phyloP scores from a whole-genome alignment of 2,888 invertebrate genomes.

The Epirrita christyi region DNA sequence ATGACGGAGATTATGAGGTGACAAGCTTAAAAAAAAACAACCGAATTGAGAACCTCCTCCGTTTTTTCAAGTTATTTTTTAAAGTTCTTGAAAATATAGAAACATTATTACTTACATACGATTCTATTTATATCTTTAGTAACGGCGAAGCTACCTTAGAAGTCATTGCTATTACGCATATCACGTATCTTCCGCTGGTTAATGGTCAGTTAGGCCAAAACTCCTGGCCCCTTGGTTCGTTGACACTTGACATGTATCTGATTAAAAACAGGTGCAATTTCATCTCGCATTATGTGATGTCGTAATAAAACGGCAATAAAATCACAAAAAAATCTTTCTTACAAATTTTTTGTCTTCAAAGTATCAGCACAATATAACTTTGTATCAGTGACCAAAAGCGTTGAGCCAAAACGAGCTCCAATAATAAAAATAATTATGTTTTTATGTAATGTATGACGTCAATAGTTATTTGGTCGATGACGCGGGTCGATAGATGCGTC shows the following conservation, averaged over 20 bases:
- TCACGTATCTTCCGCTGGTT: slow-evolving; percentile 29
- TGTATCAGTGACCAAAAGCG: slow-evolving; percentile 5
- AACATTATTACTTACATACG: neutral
- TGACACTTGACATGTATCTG: slow-evolving; percentile 36
- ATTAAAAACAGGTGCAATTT: slow-evolving; percentile 33
- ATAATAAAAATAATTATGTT: slow-evolving; percentile 8
- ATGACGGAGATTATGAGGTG: too few species aligned
- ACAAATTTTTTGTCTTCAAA: neutral
- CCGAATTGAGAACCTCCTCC: too few species aligned
- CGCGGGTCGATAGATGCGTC: slow-evolving; percentile 42
- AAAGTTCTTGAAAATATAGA: neutral
- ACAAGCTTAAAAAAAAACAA: neutral
- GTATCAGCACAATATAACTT: too few species aligned
- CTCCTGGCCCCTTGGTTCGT: slow-evolving; percentile 33
- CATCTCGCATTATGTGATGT: slow-evolving; percentile 6
- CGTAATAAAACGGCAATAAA: slow-evolving; percentile 9
- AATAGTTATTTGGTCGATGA: slow-evolving; percentile 46
- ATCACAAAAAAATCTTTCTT: neutral
- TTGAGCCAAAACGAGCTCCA: slow-evolving; percentile 3
- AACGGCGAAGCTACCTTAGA: slow-evolving; percentile 12
- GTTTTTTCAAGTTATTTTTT: slow-evolving; percentile 9
- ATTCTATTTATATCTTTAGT: neutral
- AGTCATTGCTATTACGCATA: slow-evolving; percentile 27
- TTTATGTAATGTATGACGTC: slow-evolving; percentile 26
- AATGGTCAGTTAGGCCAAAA: slow-evolving; percentile 36